phyloP scores from a whole-genome alignment of 1,140 invertebrate genomes.

The Drosophila repletoides region DNA sequence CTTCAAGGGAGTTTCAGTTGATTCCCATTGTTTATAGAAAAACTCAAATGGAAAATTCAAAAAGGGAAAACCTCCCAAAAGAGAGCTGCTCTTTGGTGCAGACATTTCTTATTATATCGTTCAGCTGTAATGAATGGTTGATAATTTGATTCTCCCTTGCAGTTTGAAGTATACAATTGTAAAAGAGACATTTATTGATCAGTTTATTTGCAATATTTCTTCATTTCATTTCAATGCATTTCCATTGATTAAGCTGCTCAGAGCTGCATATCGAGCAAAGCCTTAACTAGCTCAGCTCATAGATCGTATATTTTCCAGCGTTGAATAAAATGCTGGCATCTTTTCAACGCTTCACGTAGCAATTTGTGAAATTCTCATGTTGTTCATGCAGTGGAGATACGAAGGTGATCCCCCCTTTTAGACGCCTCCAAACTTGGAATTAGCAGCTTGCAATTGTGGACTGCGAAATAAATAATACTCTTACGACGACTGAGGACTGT shows the following conservation, averaged over 20 bases:
- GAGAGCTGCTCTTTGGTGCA: no score
- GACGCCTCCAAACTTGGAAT: constrained; percentile 23
- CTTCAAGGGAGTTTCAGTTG: no score
- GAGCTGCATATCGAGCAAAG: constrained; percentile 22
- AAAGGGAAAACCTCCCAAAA: no score
- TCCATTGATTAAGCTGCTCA: constrained; percentile 18
- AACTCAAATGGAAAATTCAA: no score
- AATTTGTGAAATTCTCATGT: constrained; percentile 75
- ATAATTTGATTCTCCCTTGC: no score
- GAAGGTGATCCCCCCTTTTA: no score
- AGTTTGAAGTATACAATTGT: no score
- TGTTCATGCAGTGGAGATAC: constrained; percentile 9
- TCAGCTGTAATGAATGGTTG: no score
- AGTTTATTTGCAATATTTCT: neutral
- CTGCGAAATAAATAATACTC: constrained; percentile 48
- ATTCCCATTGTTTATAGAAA: no score
- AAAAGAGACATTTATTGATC: neutral
- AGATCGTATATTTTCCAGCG: constrained; percentile 6
- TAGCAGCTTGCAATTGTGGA: constrained; percentile 25
- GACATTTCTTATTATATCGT: no score
- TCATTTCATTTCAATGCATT: constrained; percentile 11
- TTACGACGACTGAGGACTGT: constrained; percentile 17
- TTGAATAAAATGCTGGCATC: constrained; percentile 53
- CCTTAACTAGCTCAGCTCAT: constrained; percentile 4
- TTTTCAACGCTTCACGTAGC: constrained; percentile 78